Evolutionary conservation across 53 echinoderm and acorn worm genomes (phyloP).

Genomic region (Zoroaster sp.): DNA sequence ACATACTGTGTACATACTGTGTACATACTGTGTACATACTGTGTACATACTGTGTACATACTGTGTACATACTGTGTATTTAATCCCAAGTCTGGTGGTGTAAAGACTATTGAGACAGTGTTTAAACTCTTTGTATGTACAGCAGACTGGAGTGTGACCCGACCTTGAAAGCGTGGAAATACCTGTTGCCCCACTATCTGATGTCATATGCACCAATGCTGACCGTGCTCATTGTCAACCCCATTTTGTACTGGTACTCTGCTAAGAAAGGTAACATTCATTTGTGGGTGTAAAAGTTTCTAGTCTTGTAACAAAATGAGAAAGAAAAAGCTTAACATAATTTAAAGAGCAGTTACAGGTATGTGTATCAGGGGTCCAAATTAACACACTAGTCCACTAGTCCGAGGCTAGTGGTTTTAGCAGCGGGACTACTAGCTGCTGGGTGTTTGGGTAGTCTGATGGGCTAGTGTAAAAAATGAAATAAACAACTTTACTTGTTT

Average conservation of each 20-base stretch:
- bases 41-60: background rate
- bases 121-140: background rate
- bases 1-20: background rate
- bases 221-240: conserved; percentile 67
- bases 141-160: conserved; percentile 54
- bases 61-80: background rate
- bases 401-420: too few relatives aligned
- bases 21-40: too few relatives aligned
- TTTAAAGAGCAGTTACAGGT: background rate
- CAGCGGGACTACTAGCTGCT: too few relatives aligned
- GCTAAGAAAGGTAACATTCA: conserved; percentile 37
- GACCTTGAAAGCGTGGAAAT: background rate
- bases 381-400: too few relatives aligned
- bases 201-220: conserved; percentile 69
- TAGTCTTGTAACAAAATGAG: background rate
- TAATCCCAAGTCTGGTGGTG: background rate
- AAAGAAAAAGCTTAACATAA: too few relatives aligned
- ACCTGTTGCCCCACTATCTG: conserved; percentile 62
- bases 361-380: background rate
- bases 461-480: too few relatives aligned
- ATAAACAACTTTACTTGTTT: too few relatives aligned
- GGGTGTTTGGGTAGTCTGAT: too few relatives aligned
- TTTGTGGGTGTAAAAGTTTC: background rate
- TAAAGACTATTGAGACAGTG: background rate
- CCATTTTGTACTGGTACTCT: conserved; percentile 67